A percentile compares a stretch with the other conserved stretches of the same genome.
Evolutionary conservation across 2,113 vertebrate genomes (phyloP).

Genomic region (Semnopithecus entellus): DNA sequence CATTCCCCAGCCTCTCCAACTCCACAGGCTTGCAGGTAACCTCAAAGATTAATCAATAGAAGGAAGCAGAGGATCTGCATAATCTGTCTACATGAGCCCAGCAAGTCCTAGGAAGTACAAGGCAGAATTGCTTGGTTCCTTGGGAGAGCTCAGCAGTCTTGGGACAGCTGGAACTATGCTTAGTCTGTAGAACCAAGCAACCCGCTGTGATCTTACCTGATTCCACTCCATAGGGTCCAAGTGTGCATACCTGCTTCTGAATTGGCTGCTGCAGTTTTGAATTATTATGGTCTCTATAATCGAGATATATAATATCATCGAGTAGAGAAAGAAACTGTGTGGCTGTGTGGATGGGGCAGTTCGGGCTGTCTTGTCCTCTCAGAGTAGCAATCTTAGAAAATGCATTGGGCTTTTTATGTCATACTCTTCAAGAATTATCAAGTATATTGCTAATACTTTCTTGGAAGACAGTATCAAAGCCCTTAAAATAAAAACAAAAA

Average conservation of each 20-base stretch:
- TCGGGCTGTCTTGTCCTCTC: background rate
- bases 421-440: background rate
- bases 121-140: background rate
- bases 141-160: background rate
- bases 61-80: background rate
- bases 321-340: background rate
- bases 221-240: background rate
- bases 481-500: background rate
- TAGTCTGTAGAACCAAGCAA: background rate
- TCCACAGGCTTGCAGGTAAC: background rate
- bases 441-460: background rate
- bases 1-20: background rate
- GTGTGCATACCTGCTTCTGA: background rate
- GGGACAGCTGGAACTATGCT: background rate
- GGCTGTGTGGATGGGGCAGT: background rate
- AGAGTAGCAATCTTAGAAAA: background rate
- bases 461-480: background rate
- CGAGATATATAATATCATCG: background rate
- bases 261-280: background rate
- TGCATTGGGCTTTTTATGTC: background rate
- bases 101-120: background rate
- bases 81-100: background rate
- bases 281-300: background rate
- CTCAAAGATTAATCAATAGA: background rate
- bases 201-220: background rate